These are phyloP conservation scores for Tinea pellionella DNA, from an alignment of 2,888 invertebrate genomes.

Conservation along the genomic window DNA sequence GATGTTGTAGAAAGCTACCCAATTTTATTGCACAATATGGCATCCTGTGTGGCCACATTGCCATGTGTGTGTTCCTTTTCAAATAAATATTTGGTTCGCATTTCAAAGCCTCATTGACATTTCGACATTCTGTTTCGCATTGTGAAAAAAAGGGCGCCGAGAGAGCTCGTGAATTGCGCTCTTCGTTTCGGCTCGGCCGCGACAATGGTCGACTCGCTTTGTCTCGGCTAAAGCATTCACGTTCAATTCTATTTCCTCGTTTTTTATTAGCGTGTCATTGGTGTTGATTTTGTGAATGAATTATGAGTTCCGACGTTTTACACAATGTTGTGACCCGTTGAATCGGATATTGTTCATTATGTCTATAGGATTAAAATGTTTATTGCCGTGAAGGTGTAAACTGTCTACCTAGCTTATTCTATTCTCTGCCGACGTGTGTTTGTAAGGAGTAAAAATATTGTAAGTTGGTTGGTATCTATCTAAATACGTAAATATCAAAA, in stretches of 20 bases:
- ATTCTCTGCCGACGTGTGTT: too few relatives aligned
- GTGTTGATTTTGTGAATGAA: slow-evolving; percentile 55
- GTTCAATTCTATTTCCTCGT: slow-evolving; percentile 39
- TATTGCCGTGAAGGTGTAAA: slow-evolving; percentile 9
- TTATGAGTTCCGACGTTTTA: slow-evolving; percentile 44
- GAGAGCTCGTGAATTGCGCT: slow-evolving; percentile 23
- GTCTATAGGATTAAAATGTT: not conserved
- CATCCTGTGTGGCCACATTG: slow-evolving; percentile 56
- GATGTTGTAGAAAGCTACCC: not conserved
- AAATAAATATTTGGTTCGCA: slow-evolving; percentile 55
- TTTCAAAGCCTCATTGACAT: slow-evolving; percentile 58
- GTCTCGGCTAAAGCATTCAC: slow-evolving; percentile 31
- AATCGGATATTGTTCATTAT: slow-evolving; percentile 17
- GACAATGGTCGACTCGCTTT: slow-evolving; percentile 37
- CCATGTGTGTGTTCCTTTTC: slow-evolving; percentile 46
- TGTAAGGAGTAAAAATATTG: too few relatives aligned
- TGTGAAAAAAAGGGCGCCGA: slow-evolving; percentile 40
- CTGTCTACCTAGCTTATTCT: too few relatives aligned
- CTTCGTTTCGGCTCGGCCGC: slow-evolving; percentile 15
- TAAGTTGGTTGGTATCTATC: not conserved
- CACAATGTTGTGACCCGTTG: slow-evolving; percentile 42
- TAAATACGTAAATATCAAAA: not conserved
- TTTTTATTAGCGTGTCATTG: slow-evolving; percentile 38
- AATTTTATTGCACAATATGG: not conserved
- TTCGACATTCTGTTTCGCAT: slow-evolving; percentile 41